phyloP scores from a whole-genome alignment of 2,113 vertebrate genomes.

The Leptocoma aspasia region DNA sequence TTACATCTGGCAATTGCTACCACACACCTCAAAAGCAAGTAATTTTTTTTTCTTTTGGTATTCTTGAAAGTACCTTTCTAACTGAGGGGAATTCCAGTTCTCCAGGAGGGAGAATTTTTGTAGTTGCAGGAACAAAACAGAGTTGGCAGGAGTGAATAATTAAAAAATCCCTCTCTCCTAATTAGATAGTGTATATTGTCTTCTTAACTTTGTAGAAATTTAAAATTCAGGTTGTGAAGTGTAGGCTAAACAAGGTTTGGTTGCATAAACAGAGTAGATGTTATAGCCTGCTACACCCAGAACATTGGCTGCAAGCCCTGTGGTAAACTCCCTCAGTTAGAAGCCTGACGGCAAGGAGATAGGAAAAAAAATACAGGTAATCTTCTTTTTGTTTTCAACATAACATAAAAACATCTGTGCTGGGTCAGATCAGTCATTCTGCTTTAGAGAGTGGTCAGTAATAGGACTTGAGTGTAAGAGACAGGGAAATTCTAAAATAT shows the following conservation, averaged over 20 bases:
- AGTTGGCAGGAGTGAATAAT: conserved; percentile 28
- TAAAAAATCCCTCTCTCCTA: neutral
- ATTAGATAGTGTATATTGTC: neutral
- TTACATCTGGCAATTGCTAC: conserved; percentile 52
- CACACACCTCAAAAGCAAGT: conserved; percentile 14
- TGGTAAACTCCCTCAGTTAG: neutral
- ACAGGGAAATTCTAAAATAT: neutral
- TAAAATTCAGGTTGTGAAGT: conserved; percentile 23
- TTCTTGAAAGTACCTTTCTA: conserved; percentile 45
- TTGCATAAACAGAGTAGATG: conserved; percentile 28
- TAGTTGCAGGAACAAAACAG: conserved; percentile 19
- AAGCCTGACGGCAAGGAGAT: neutral
- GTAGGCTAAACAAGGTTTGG: conserved; percentile 24
- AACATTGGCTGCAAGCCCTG: conserved; percentile 19
- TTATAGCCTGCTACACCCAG: neutral
- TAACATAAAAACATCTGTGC: neutral
- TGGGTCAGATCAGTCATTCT: neutral
- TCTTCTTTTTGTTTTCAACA: neutral
- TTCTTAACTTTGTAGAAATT: conserved; percentile 30
- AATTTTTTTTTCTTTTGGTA: neutral
- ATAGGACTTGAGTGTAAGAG: neutral
- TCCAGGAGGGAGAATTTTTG: conserved; percentile 11
- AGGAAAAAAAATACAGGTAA: neutral
- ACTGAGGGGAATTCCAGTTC: conserved; percentile 51
- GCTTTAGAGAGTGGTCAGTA: neutral